These are phyloP conservation scores for Bombus balteatus DNA, from an alignment of 1,140 invertebrate genomes.

Conservation along the genomic window DNA sequence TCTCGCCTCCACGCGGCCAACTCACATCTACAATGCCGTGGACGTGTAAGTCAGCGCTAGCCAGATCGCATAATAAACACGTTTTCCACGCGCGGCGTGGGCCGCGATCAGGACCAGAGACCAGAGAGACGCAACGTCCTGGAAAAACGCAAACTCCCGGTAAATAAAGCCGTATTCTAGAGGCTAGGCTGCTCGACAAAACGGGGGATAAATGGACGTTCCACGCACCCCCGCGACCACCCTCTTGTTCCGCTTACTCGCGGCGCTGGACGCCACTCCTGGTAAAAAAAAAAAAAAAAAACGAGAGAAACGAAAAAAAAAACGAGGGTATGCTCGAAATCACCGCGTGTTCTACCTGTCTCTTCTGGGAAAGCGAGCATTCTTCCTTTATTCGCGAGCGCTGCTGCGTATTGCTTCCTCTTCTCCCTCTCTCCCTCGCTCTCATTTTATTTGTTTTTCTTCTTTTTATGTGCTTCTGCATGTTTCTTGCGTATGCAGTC, in stretches of 20 bases:
- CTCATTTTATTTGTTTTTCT: neutral
- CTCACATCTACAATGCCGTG: constrained; percentile 60
- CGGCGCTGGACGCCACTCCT: constrained; percentile 53
- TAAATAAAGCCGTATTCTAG: constrained; percentile 68
- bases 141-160: constrained; percentile 66
- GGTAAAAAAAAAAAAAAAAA: constrained; percentile 28
- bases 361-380: constrained; percentile 35
- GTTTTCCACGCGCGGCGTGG: constrained; percentile 37
- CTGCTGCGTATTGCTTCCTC: neutral
- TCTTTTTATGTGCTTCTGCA: neutral
- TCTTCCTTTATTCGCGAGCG: neutral
- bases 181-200: constrained; percentile 59
- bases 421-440: no score
- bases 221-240: neutral
- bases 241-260: constrained; percentile 32
- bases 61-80: constrained; percentile 68
- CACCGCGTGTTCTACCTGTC: constrained; percentile 42
- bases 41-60: constrained; percentile 52
- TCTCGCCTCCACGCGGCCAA: constrained; percentile 47
- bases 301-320: constrained; percentile 10
- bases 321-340: constrained; percentile 10
- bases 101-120: constrained; percentile 25
- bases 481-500: neutral
- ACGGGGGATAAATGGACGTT: constrained; percentile 65
- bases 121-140: constrained; percentile 55